These are phyloP conservation scores for Sinopyrophorus schimmeli DNA, from an alignment of 2,888 invertebrate genomes.

Conservation along the genomic window DNA sequence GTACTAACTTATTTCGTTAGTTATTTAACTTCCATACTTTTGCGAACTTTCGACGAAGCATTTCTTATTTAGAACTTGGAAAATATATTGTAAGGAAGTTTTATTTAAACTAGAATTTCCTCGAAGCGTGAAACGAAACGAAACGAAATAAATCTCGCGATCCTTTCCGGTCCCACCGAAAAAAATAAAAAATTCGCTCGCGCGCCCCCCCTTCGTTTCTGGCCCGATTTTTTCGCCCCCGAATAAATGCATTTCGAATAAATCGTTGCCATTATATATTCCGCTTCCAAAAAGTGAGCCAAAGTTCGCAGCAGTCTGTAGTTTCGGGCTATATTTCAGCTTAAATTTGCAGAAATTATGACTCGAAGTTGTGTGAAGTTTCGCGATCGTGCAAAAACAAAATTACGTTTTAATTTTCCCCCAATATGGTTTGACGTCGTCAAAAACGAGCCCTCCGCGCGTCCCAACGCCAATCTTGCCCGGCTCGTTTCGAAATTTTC, in stretches of 20 bases:
- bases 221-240: too few species aligned
- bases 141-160: too few species aligned
- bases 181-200: too few species aligned
- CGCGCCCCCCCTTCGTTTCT: too few species aligned
- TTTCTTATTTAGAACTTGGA: slow-evolving; percentile 33
- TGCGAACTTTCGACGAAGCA: slow-evolving; percentile 25
- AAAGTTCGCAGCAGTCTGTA: slow-evolving; percentile 23
- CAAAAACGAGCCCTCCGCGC: slow-evolving; percentile 31
- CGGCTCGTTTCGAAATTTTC: too few species aligned
- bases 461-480: slow-evolving; percentile 13
- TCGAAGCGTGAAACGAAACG: slow-evolving; percentile 6
- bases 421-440: slow-evolving; percentile 31
- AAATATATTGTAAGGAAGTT: slow-evolving; percentile 29
- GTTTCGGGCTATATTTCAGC: slow-evolving; percentile 26
- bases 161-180: too few species aligned
- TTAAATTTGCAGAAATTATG: slow-evolving; percentile 32
- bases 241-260: slow-evolving; percentile 15
- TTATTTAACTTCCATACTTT: slow-evolving; percentile 40
- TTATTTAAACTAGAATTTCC: slow-evolving; percentile 14
- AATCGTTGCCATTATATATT: slow-evolving; percentile 14
- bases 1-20: slow-evolving; percentile 40
- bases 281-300: slow-evolving; percentile 20
- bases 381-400: slow-evolving; percentile 33
- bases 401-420: slow-evolving; percentile 35
- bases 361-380: slow-evolving; percentile 26